Evolutionary conservation across 2,888 invertebrate species (phyloP), one percentile per base, ranked within the genome.

Genomic region (Brachyptera risi): DNA sequence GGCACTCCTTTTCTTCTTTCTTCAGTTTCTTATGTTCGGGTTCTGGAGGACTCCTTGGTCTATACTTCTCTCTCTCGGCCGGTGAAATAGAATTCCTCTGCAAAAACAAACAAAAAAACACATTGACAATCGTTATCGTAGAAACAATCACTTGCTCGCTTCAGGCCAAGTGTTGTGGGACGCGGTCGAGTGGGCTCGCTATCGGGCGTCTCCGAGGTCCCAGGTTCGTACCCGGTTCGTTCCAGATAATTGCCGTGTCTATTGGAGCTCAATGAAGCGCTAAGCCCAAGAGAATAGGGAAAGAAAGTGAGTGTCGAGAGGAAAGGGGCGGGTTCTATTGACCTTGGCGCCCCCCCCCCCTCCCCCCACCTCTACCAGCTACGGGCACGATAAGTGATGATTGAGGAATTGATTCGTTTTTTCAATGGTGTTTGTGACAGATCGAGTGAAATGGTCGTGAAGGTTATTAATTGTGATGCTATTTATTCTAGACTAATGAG

Each of bases 31-130:
- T 87, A 68, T 85, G 85, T 66, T 84, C 83, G 5, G 86, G 83
- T 70, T 86, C 86, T 19, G 84, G 83, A 15, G 90, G 88, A 76
- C 89, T 89, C 73, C 90, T 80, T 69, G 89, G 86, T 75, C 90
- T 82, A 74, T 90, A 90, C 74, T 91, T 91, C 75, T 91, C 90
- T 69, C 87, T 79, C 72, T 88, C 88, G 59, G 87, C 89, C 9
- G 92, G 92, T 62, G 91, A 91, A 78, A 91, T 89, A 70, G 90
- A 90, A 79, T 87, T 91, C 75, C 88, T 83, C 90, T 91, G 84
- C 44, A 78, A 79, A 68, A 69, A 66, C 68, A 66, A 67, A 68
- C 11, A 31, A 31, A 5, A 31, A 11, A 31, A 31, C 11, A 5
- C 5, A 31, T 5, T 31, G 7, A 5, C 11, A 11, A 5, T 31